phyloP scores from a whole-genome alignment of 1,140 invertebrate genomes.

The Solen grandis region DNA sequence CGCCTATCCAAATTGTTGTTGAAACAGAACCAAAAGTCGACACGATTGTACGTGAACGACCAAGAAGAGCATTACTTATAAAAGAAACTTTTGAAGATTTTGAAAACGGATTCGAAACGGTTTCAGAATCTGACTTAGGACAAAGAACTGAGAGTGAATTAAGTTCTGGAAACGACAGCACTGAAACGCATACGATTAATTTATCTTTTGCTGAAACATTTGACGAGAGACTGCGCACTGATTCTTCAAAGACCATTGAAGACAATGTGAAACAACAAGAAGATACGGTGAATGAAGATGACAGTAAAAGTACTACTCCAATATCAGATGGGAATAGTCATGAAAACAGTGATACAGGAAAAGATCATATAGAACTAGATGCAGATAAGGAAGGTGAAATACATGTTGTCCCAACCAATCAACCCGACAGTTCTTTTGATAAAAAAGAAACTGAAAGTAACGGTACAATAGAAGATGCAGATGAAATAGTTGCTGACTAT shows the following conservation, averaged over 20 bases:
- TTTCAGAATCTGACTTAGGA: conserved; percentile 48
- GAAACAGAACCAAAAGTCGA: background rate
- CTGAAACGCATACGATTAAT: conserved; percentile 44
- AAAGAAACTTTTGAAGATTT: conserved; percentile 29
- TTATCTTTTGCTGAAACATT: conserved; percentile 27
- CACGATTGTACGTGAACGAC: conserved; percentile 21
- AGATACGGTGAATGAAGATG: background rate
- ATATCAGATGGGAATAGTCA: background rate
- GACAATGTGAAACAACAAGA: background rate
- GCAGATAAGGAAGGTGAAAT: background rate
- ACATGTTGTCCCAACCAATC: background rate
- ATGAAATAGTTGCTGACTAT: background rate
- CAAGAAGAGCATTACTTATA: conserved; percentile 30
- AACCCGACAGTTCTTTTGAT: background rate
- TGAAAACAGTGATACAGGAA: background rate
- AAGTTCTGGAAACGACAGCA: conserved; percentile 50
- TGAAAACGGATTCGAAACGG: conserved; percentile 36
- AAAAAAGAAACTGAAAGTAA: background rate
- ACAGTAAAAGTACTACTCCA: too few relatives aligned
- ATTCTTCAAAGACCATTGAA: background rate
- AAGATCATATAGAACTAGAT: background rate
- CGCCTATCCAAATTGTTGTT: background rate
- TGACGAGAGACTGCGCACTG: conserved; percentile 5
- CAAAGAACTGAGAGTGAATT: conserved; percentile 43
- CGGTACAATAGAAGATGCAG: background rate